Conservation (phyloP, 2,888 invertebrate species). For the Andrena camellia region DNA sequence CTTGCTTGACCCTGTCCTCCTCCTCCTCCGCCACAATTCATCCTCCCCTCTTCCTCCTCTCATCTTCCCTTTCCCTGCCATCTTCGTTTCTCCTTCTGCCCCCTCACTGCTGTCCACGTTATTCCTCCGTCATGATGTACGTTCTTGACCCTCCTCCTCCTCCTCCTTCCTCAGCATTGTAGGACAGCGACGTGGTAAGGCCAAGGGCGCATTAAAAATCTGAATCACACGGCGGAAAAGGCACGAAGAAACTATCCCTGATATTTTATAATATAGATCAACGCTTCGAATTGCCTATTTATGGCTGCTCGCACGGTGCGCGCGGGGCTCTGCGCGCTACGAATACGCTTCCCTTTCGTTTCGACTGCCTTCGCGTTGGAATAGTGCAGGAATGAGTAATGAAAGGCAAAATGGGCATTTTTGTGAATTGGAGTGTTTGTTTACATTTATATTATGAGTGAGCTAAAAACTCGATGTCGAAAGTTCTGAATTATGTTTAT, state of each 20-base stretch:
- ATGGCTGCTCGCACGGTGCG: not conserved
- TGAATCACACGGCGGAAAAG: constrained; percentile 60
- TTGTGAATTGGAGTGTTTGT: not conserved
- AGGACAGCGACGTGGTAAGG: constrained; percentile 63
- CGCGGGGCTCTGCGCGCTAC: not conserved
- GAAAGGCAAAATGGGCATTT: not conserved
- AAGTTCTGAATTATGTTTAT: too few species aligned
- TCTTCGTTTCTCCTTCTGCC: not conserved
- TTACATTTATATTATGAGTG: not conserved
- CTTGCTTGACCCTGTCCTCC: constrained; percentile 21
- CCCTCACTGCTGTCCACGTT: constrained; percentile 26
- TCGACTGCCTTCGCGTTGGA: not conserved
- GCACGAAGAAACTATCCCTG: constrained; percentile 57
- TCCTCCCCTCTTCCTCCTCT: not conserved
- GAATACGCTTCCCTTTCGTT: not conserved
- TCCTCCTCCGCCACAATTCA: not conserved
- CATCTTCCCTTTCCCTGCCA: constrained; percentile 15
- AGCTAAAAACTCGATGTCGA: too few species aligned
- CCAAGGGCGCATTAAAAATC: constrained; percentile 65
- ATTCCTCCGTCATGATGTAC: constrained; percentile 56
- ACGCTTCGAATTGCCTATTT: not conserved
- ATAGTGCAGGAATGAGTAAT: not conserved
- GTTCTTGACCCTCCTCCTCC: constrained; percentile 62
- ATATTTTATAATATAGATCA: constrained; percentile 19
- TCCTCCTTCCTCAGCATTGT: constrained; percentile 54